Conservation (phyloP, 2,888 invertebrate species). For the Eristalinus aeneus region DNA sequence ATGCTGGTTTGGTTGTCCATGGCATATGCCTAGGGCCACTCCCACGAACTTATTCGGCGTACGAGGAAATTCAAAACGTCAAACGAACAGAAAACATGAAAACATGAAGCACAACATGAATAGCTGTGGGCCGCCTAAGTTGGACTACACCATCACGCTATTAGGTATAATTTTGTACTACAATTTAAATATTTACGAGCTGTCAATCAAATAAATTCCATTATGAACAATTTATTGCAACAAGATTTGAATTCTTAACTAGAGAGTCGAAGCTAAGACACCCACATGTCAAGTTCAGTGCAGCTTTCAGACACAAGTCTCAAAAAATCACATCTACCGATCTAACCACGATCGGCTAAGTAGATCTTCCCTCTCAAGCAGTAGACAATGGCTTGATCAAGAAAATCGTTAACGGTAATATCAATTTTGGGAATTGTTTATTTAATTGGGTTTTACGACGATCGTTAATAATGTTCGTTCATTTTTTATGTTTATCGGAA, state of each 20-base stretch:
- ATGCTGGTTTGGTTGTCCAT: conserved; percentile 30
- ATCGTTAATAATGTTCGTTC: conserved; percentile 74
- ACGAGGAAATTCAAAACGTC: conserved; percentile 32
- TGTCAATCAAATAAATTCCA: conserved; percentile 50
- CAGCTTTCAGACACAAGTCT: conserved; percentile 1
- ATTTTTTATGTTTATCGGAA: conserved; percentile 45
- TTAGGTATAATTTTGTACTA: conserved; percentile 19
- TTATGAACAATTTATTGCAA: conserved; percentile 44
- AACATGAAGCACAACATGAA: neutral
- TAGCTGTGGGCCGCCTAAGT: neutral
- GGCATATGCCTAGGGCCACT: conserved; percentile 30
- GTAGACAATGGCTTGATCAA: conserved; percentile 61
- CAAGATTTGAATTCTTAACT: conserved; percentile 34
- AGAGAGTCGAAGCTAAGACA: neutral
- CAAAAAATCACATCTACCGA: neutral
- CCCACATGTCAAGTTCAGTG: conserved; percentile 48
- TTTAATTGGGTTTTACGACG: conserved; percentile 75
- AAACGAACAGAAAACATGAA: neutral
- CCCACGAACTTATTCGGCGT: conserved; percentile 30
- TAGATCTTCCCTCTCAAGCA: neutral
- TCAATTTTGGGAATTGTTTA: conserved; percentile 67
- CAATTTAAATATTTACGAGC: conserved; percentile 45
- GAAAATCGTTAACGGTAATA: conserved; percentile 67
- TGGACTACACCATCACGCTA: neutral
- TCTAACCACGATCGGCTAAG: neutral